Evolutionary conservation across 2,797 vertebrate species (phyloP), one percentile per base, ranked within the genome.

Genomic region (Masticophis lateralis): DNA sequence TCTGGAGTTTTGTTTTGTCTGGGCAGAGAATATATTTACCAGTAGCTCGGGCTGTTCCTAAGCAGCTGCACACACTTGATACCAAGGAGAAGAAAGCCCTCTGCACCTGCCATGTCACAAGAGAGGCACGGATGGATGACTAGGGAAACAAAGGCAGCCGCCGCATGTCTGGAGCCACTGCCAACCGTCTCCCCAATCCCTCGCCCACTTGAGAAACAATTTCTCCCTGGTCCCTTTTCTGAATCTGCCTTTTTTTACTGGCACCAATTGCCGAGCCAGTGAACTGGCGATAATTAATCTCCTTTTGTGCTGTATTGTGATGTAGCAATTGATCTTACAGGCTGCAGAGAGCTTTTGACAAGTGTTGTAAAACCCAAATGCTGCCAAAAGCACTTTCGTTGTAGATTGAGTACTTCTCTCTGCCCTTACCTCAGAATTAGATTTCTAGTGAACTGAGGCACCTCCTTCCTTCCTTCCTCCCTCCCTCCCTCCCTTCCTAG

Each of bases 311-410:
- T 74, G 8, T 0, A 0, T 63, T 94, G 83, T 94, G 66, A 92
- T 87, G 89, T 57, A 63, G 86, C 28, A 86, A 88, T 89, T 94
- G 92, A 93, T 92, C 74, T 95, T 90, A 27, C 32, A 94, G 43
- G 22, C 43, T 94, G 74, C 51, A 88, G 87, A 93, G 93, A 89
- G 92, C 22, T 91, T 87, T 91, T 86, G n/a, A 53, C 14, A 94
- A 94, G 79, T n/a, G 3, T 27, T 93, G 94, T 93, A 92, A 61
- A 91, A 27, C 14, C 13, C 92, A 95, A 95, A 94, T 47, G 66
- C 32, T 20, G 66, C 37, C 89, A 37, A 93, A 95, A 94, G 57
- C 89, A 92, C 22, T 0, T 0, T 57, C 28, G 47, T 89, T 59
- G 16, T 32, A 74, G 14, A 25, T 74, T 91, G 2, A 25, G 74